Base-by-base conservation (phyloP, 2,797 vertebrate genomes). In the Glossophaga mutica region DNA sequence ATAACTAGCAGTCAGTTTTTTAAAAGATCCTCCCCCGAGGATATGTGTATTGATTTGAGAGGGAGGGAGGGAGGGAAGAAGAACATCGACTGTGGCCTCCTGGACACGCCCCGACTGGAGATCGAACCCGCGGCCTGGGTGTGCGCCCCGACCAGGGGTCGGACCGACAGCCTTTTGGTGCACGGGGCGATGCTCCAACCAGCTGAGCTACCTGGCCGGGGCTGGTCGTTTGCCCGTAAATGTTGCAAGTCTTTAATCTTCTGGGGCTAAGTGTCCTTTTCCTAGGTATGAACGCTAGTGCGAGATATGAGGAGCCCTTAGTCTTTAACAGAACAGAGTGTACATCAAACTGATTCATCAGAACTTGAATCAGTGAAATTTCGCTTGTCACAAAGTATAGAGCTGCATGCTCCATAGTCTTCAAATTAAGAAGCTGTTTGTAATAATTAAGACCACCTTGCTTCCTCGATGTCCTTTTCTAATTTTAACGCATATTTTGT, bases 241-340 rank as follows among this genome's bases (percentile, higher is more conserved):
- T 12, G 2, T 0, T 0, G 0, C 5, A 24, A 32, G 32, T 67
- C 46, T 74, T 32, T 9, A 0, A 29, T 34, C 34, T 15, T 52
- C 55, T 26, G 16, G 44, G 21, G 37, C 71, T 37, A 39, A 19
- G 32, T 32, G 22, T 12, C 8, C 52, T 6, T 44, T 48, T 29
- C 6, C 50, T 37, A 10, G 5, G 29, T 44, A 2, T 4, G 85
- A 42, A 55, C 7, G 26, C 10, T 37, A 18, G 48, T 6, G 59
- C 19, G 4, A 4, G 3, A 11, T 81, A 1, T 14, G 24, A 67
- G 29, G 29, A 77, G 10, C 42, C 22, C 46, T 71, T 74, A 52
- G 10, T 87, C 81, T 94, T 81, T 77, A 71, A 55, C 39, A 83
- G 62, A 52, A 34, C 34, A 12, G 42, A 32, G 39, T 67, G n/a